Base-by-base conservation (phyloP, 2,797 vertebrate species). In the Antrozous pallidus region DNA sequence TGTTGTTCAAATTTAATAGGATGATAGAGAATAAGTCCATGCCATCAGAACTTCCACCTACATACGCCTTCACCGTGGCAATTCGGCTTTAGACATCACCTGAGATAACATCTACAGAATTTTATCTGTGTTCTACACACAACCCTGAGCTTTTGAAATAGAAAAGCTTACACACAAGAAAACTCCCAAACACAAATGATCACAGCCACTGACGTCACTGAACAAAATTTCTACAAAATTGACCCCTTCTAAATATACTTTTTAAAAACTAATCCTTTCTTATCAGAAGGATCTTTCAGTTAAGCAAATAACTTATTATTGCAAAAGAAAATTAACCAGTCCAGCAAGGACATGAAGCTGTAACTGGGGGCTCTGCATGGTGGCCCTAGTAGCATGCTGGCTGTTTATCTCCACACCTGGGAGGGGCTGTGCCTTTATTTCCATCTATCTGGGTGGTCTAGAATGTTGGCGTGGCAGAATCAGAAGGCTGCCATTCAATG, bases 51-150 rank as follows among this genome's bases (percentile, higher is more conserved):
- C 1, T 91, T 96, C 95, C 94, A 97, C 89, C 69, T 96, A 96
- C 97, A 8, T 94, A 96, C 18, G 70, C 75, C 87, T 94, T 91
- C 73, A 70, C 65, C 33, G 16, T 58, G 87, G 86, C 85, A 96
- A 95, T 92, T 96, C 93, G 97, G 42, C 87, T 96, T 89, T 91
- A 93, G 90, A 69, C 26, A 88, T 40, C 90, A n/a, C 56, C 24
- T 78, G 17, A 94, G 82, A 85, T 87, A 93, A 93, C 81, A 93
- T 14, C 3, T 49, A 17, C n/a, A 92, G 31, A 22, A 82, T 77
- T 89, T 4, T 7, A 88, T 69, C 94, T 96, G 26, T 69, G 82
- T 77, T 89, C 85, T 54, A 12, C 14, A 95, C 84, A 92, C 78
- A 40, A 54, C 56, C 65, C 88, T 38, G 92, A 56, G 20, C 45